These are phyloP conservation scores for Drosophila sturtevanti DNA, from an alignment of 1,140 invertebrate species.

Conservation along the genomic window DNA sequence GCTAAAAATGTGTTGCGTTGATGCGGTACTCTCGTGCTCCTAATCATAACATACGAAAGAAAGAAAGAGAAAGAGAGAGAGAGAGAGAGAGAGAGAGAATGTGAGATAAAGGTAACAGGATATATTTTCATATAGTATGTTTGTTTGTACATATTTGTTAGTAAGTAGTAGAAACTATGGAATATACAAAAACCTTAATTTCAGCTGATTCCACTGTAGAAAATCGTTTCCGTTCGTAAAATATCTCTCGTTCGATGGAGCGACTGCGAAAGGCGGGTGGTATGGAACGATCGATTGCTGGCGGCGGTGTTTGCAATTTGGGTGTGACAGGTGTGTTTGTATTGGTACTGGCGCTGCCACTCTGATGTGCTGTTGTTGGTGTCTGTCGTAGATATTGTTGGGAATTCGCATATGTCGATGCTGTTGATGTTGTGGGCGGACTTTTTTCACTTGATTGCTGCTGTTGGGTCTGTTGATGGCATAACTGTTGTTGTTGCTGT, in stretches of 20 bases:
- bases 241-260: conserved; percentile 75
- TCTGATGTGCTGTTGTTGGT: conserved; percentile 34
- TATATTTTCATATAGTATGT: too few species aligned
- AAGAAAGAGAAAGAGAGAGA: background rate
- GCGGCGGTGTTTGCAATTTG: conserved; percentile 71
- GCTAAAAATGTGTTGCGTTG: conserved; percentile 72
- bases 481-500: conserved; percentile 74
- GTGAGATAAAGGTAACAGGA: too few species aligned
- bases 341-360: conserved; percentile 42
- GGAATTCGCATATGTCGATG: conserved; percentile 35
- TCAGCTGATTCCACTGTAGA: conserved; percentile 69
- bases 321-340: conserved; percentile 70
- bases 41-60: conserved; percentile 27
- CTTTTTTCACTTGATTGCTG: conserved; percentile 54
- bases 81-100: too few species aligned
- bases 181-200: conserved; percentile 66
- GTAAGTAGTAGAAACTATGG: too few species aligned
- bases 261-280: conserved; percentile 79
- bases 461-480: conserved; percentile 49
- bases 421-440: conserved; percentile 39
- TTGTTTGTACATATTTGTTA: too few species aligned
- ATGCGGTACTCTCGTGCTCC: conserved; percentile 77
- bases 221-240: conserved; percentile 76
- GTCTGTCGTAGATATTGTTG: conserved; percentile 51
- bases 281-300: conserved; percentile 59